Evolutionary conservation across 2,797 vertebrate species (phyloP).

Genomic region (Pelodytes ibericus): DNA sequence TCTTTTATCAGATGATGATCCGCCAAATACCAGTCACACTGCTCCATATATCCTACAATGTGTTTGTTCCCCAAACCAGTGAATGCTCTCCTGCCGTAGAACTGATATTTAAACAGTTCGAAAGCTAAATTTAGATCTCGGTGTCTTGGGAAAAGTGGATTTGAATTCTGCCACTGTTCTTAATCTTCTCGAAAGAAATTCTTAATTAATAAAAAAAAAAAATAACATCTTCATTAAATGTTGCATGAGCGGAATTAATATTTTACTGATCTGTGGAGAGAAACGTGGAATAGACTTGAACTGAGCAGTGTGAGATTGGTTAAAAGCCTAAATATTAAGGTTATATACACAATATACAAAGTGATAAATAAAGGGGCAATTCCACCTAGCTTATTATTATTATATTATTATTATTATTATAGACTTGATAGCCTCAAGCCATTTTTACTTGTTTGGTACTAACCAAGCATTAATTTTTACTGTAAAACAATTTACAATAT

Average conservation of each 20-base stretch:
- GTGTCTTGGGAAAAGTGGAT: not conserved
- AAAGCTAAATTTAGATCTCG: not conserved
- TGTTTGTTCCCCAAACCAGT: not conserved
- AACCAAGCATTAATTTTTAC: no score
- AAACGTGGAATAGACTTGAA: not conserved
- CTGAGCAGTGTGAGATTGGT: no score
- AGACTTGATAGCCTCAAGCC: no score
- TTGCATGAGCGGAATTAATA: not conserved
- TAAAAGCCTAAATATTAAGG: no score
- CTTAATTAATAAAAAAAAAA: slow-evolving; percentile 7
- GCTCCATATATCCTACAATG: not conserved
- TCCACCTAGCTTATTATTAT: no score
- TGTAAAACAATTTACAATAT: no score
- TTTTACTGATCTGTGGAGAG: not conserved
- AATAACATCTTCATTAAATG: not conserved
- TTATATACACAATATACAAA: no score
- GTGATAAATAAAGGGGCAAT: no score
- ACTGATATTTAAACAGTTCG: not conserved
- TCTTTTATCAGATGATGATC: not conserved
- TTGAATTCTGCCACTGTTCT: not conserved
- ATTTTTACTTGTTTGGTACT: no score
- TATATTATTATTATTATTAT: no score
- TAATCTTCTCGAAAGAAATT: slow-evolving; percentile 3
- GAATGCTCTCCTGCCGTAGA: not conserved
- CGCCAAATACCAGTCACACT: not conserved